Conservation (phyloP, 2,797 vertebrate species). For the Oreonectes daqikongensis region DNA sequence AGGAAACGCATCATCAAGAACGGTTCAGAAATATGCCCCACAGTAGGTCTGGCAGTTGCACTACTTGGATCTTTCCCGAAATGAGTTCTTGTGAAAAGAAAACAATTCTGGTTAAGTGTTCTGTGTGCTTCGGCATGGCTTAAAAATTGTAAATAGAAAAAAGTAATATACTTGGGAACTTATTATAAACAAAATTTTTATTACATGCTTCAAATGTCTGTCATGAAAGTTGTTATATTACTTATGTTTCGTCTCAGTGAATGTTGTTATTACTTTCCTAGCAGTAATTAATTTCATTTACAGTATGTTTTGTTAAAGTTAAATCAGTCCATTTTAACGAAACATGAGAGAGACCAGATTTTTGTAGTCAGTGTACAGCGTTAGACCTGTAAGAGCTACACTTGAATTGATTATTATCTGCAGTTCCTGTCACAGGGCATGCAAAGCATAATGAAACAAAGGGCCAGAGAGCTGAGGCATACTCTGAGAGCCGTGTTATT, state of each 20-base stretch:
- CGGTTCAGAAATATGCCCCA: conserved; percentile 63
- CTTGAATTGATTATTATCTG: conserved; percentile 40
- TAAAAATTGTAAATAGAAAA: too few species aligned
- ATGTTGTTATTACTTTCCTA: too few species aligned
- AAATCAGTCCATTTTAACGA: background rate
- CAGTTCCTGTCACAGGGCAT: conserved; percentile 26
- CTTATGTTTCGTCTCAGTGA: too few species aligned
- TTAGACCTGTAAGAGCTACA: conserved; percentile 1
- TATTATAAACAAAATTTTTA: too few species aligned
- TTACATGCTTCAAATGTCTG: too few species aligned
- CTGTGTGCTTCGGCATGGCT: too few species aligned
- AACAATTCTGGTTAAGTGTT: too few species aligned
- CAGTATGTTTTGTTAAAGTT: background rate
- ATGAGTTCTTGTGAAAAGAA: background rate
- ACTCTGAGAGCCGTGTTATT: conserved; percentile 54
- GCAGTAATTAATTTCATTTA: too few species aligned
- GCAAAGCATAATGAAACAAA: conserved; percentile 49
- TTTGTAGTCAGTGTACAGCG: background rate
- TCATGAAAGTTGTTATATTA: too few species aligned
- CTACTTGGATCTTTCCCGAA: too few species aligned
- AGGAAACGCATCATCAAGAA: conserved; percentile 60
- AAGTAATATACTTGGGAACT: too few species aligned
- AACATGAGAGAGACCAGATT: background rate
- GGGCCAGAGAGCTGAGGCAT: conserved; percentile 32
- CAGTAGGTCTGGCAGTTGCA: background rate